Evolutionary conservation across 2,113 vertebrate genomes (phyloP), one percentile per base, ranked within the genome.

Genomic region (Ageneiosus marmoratus): DNA sequence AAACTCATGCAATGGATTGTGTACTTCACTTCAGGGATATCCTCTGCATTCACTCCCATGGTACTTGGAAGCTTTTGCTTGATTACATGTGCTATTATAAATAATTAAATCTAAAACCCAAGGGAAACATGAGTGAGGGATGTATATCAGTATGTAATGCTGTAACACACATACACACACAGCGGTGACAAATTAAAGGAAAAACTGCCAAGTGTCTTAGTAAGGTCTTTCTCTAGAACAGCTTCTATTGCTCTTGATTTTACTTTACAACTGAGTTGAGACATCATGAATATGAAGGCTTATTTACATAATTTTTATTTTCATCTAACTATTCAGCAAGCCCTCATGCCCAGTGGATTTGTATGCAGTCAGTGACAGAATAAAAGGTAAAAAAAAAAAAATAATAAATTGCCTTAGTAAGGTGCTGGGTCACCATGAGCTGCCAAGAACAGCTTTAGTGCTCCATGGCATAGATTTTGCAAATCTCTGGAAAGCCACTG

Each of bases 1-100:
- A n/a, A 53, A 65, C 37, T 41, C 22, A 6, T 41, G 16, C 27
- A 37, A 72, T 55, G 29, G 77, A 67, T 53, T 83, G 83, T 80
- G 12, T 48, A 56, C 27, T 18, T 83, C 56, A 50, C 16, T 82
- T 84, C 87, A 88, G 87, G 87, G 87, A 84, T 84, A 56, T 58
- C 44, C 32, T 81, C 56, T 41, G 37, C 58, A 46, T 18, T 83
- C 62, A 34, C 8, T 81, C 50, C 65, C 69, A 70, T 46, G 32
- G 27, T 48, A 29, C 27, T 87, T 20, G 48, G 58, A 79, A 60
- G 44, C 37, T 13, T 81, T 80, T 16, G 5, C 11, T 55, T 81
- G 56, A 48, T 70, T 56, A 48, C 44, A 65, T 55, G 22, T 65
- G 27, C 83, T 58, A 29, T 56, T 83, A 69, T 80, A 53, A 72